Conservation (phyloP, 2,888 invertebrate genomes). For the Aphidoletes aphidimyza region DNA sequence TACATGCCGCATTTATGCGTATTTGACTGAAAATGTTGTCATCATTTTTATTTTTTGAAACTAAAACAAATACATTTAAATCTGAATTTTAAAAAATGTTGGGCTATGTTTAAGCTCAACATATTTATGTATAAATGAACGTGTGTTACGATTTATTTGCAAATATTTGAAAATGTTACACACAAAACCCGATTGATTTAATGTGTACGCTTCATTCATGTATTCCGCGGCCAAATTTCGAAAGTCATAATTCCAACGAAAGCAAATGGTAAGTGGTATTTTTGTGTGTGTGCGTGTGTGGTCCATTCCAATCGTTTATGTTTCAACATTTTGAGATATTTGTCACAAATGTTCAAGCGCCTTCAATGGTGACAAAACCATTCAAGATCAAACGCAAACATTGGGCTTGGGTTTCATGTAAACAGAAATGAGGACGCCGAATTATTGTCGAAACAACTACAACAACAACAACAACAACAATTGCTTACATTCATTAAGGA, state of each 20-base stretch:
- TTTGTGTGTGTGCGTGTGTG: constrained; percentile 30
- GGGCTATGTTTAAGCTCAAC: no score
- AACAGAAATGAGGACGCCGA: background rate
- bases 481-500: background rate
- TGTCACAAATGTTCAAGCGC: background rate
- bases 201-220: no score
- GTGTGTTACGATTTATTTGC: no score
- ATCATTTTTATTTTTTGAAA: no score
- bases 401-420: background rate
- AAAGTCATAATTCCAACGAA: background rate
- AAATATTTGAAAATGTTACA: no score
- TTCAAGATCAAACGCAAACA: background rate
- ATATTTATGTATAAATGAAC: no score
- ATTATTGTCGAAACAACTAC: no score
- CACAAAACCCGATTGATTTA: no score
- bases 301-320: background rate
- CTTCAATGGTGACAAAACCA: background rate
- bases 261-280: background rate
- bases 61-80: no score
- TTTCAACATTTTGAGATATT: background rate
- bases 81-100: no score
- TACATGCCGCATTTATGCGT: no score
- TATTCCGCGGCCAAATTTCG: background rate
- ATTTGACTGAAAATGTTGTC: no score
- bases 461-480: background rate